A percentile compares a stretch with the other conserved stretches of the same genome.
phyloP scores from a whole-genome alignment of 2,113 vertebrate species.

The Calidris pygmaea region DNA sequence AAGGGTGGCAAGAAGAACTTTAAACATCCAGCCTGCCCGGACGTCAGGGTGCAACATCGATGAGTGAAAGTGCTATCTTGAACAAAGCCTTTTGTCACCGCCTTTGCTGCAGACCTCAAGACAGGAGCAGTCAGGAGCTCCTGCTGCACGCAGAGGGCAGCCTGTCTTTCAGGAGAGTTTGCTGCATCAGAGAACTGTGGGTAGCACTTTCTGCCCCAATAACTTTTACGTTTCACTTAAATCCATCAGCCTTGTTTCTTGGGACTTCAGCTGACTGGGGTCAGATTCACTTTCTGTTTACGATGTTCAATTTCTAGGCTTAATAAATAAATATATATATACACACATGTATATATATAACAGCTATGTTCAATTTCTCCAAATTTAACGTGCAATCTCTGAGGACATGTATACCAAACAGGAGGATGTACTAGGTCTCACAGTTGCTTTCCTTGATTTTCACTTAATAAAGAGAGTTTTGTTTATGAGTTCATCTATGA shows the following conservation, averaged over 20 bases:
- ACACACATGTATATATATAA: not conserved
- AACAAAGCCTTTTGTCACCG: not conserved
- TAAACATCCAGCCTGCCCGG: not conserved
- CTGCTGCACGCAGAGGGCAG: not conserved
- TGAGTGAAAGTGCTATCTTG: not conserved
- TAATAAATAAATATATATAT: not conserved
- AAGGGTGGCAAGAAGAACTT: not conserved
- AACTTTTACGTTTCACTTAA: constrained; percentile 8
- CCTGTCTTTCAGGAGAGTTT: not conserved
- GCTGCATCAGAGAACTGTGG: not conserved
- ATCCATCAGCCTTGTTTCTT: not conserved
- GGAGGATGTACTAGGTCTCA: not conserved
- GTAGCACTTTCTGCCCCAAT: not conserved
- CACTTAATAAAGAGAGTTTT: not conserved
- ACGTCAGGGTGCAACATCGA: not conserved
- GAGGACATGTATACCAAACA: not conserved
- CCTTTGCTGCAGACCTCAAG: not conserved
- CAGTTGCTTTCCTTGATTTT: not conserved
- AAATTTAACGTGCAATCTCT: not conserved
- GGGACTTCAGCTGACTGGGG: not conserved
- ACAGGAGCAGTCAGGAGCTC: not conserved
- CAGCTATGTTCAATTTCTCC: not conserved
- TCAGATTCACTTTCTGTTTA: not conserved
- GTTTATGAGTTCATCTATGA: not conserved
- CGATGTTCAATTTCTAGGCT: not conserved